Conservation (phyloP, 2,797 vertebrate genomes). For the Gambusia yucatana region DNA sequence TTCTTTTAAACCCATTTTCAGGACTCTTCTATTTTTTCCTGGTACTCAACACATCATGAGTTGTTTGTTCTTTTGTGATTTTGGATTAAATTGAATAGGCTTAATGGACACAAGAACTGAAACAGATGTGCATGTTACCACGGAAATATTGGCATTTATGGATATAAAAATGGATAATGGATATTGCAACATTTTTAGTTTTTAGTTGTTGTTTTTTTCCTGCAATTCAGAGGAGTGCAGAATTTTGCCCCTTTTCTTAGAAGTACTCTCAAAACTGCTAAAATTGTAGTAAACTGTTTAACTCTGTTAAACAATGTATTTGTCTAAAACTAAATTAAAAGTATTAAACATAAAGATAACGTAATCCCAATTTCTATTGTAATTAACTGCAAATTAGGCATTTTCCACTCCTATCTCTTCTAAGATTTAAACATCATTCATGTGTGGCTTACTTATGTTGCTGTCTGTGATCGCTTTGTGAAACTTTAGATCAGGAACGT, state of each 20-base stretch:
- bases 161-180: too few species aligned
- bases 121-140: background rate
- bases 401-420: background rate
- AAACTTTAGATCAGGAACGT: background rate
- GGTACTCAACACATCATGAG: background rate
- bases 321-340: background rate
- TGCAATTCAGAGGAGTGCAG: background rate
- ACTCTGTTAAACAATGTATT: background rate
- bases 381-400: background rate
- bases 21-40: background rate
- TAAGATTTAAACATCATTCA: background rate
- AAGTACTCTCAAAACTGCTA: background rate
- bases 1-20: background rate
- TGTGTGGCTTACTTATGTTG: background rate
- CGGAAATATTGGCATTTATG: too few species aligned
- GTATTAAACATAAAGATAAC: background rate
- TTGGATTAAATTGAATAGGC: background rate
- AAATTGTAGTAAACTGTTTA: background rate
- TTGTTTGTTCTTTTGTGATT: background rate
- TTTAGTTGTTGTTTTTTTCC: too few species aligned
- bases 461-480: background rate
- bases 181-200: too few species aligned
- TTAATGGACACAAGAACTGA: background rate
- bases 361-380: background rate
- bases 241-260: background rate